A percentile compares a stretch with the other conserved stretches of the same genome.
phyloP scores from a whole-genome alignment of 2,113 vertebrate species.

The Oophaga pumilio region DNA sequence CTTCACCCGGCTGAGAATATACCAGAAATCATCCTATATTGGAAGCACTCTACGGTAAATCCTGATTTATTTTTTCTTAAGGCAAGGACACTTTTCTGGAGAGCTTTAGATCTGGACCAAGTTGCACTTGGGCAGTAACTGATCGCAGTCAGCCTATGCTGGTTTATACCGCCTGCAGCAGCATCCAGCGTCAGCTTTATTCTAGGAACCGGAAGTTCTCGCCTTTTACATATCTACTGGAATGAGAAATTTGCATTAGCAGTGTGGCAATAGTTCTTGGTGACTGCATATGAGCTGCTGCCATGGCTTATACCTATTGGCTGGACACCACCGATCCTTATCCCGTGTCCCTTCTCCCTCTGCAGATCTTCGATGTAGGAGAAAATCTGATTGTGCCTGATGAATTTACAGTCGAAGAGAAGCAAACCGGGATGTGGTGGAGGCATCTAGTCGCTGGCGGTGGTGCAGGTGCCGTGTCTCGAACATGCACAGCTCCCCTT shows the following conservation, averaged over 20 bases:
- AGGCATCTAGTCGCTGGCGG: constrained; percentile 94
- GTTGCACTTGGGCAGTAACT: neutral
- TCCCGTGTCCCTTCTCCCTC: constrained; percentile 28
- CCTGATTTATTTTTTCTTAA: neutral
- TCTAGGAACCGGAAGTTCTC: neutral
- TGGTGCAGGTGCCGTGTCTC: constrained; percentile 89
- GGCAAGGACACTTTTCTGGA: neutral
- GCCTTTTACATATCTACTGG: neutral
- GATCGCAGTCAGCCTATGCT: constrained; percentile 22
- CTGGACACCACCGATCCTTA: neutral
- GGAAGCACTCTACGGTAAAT: constrained; percentile 95
- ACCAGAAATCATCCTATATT: constrained; percentile 95
- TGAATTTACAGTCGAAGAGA: constrained; percentile 95
- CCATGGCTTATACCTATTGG: constrained; percentile 18
- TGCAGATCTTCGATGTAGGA: constrained; percentile 94
- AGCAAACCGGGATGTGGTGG: constrained; percentile 94
- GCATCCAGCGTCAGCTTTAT: neutral
- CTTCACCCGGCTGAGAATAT: constrained; percentile 91
- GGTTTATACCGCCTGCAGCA: constrained; percentile 30
- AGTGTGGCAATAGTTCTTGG: neutral
- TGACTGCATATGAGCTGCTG: neutral
- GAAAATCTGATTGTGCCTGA: constrained; percentile 93
- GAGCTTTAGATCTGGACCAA: neutral
- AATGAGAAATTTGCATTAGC: neutral
- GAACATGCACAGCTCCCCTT: constrained; percentile 92